These are phyloP conservation scores for Smutsia temminckii DNA, from an alignment of 2,797 vertebrate genomes.

Conservation along the genomic window DNA sequence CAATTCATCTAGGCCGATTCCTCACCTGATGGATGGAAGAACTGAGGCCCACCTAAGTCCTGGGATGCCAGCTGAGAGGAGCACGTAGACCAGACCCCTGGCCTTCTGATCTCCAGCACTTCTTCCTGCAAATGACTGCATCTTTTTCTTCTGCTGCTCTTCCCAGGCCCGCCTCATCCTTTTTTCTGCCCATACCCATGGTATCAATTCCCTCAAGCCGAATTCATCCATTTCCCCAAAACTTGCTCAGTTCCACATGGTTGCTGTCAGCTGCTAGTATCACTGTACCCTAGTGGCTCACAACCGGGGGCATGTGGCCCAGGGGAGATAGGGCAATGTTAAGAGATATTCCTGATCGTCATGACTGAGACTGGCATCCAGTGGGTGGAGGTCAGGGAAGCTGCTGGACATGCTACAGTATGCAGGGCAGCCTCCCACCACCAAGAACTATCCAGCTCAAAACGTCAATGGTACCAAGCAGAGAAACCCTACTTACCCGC, in stretches of 20 bases:
- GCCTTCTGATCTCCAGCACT: not conserved
- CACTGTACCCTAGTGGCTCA: not conserved
- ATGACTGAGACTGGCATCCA: not conserved
- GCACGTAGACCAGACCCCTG: fast-evolving
- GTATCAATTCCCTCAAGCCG: not conserved
- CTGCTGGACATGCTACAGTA: fast-evolving
- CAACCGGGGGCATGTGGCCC: not conserved
- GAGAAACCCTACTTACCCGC: not conserved
- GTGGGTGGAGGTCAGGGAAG: not conserved
- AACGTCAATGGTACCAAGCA: fast-evolving
- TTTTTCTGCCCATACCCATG: not conserved
- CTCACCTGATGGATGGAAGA: not conserved
- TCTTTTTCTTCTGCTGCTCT: not conserved
- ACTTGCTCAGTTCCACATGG: not conserved
- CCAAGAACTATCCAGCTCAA: not conserved
- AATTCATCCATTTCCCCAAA: not conserved
- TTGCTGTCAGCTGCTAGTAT: not conserved
- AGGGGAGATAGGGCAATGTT: not conserved
- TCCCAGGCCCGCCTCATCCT: not conserved
- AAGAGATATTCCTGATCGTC: not conserved
- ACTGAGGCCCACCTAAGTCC: not conserved
- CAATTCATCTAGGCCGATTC: not conserved
- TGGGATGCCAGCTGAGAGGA: not conserved
- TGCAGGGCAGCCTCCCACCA: not conserved
- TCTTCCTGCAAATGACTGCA: not conserved